A percentile compares a stretch with the other conserved stretches of the same genome.
Evolutionary conservation across 1,140 invertebrate species (phyloP).

Genomic region (Mercenaria mercenaria): DNA sequence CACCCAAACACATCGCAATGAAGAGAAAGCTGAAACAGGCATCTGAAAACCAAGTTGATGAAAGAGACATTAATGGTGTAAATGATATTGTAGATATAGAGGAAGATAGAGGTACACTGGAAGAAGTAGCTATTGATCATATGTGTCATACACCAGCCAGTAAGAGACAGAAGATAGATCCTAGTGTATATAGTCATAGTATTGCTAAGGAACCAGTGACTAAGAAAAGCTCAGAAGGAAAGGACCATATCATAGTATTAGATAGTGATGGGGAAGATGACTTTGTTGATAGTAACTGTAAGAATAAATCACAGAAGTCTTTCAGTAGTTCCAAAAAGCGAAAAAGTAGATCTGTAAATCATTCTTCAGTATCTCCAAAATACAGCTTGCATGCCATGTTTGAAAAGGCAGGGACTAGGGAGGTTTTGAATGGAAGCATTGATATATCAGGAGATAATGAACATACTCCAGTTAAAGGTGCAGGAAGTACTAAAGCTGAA

Average conservation of each 20-base stretch:
- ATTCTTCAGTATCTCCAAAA: conserved; percentile 11
- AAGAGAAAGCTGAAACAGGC: not conserved
- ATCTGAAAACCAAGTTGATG: not conserved
- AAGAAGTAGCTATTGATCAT: not conserved
- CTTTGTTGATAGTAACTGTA: not conserved
- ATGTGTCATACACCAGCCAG: not conserved
- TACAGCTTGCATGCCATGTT: not conserved
- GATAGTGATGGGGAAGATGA: conserved; percentile 59
- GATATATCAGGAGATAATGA: not conserved
- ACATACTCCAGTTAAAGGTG: not conserved
- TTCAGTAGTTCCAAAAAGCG: not conserved
- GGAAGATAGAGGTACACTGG: not conserved
- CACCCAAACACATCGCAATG: not conserved
- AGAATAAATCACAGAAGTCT: not conserved
- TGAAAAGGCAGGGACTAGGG: not conserved
- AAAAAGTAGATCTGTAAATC: conserved; percentile 5
- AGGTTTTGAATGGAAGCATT: not conserved
- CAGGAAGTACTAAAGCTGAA: not conserved
- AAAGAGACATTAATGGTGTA: not conserved
- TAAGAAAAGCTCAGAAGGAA: not conserved
- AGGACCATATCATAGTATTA: conserved; percentile 13
- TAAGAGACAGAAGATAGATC: not conserved
- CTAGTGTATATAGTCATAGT: not conserved
- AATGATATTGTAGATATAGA: not conserved
- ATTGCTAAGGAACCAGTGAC: not conserved